Base-by-base conservation (phyloP, 2,113 vertebrate species). In the Apodemus sylvaticus region DNA sequence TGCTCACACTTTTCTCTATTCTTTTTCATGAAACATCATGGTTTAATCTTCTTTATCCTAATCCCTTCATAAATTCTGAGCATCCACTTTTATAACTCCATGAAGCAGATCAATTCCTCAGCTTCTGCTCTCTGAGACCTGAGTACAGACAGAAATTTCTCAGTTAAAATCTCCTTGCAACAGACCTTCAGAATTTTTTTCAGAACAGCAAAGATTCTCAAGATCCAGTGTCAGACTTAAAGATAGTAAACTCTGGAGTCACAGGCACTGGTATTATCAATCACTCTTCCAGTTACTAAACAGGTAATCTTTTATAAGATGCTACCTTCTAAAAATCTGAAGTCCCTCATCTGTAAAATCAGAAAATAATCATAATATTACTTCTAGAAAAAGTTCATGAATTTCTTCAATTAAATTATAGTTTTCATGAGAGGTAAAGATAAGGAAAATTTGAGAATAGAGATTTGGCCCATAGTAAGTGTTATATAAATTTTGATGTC, bases 21-120 rank as follows among this genome's bases (percentile, higher is more conserved):
- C 5, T 90, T 42, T 51, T 68, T 97, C 71, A 82, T 94, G 29
- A 94, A 89, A 66, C 39, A 68, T 79, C 64, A 51, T 78, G 26
- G 85, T 91, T 95, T 95, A 85, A 55, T 74, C n/a, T 79, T 73
- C 34, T 91, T 31, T 60, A 51, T 26, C 79, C 34, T 83, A 74
- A 96, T 92, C 8, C n/a, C 64, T 58, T 45, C 42, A 81, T 92
- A 95, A 89, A 82, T 86, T 39, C 58, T 85, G 31, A 86, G 34
- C 53, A 58, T 77, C 34, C 3, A 82, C 76, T 3, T 94, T 91
- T 92, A 86, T 74, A 82, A 85, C 39, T 96, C 19, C 13, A 94
- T 95, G 51, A 90, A 78, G n/a, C n/a, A 73, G 53, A 77, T 90
- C 5, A 85, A 29, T 88, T 76, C 51, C 22, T 92, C 12, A 39